These are phyloP conservation scores for Drosophila hamatofila DNA, from an alignment of 2,888 invertebrate genomes.

Conservation along the genomic window DNA sequence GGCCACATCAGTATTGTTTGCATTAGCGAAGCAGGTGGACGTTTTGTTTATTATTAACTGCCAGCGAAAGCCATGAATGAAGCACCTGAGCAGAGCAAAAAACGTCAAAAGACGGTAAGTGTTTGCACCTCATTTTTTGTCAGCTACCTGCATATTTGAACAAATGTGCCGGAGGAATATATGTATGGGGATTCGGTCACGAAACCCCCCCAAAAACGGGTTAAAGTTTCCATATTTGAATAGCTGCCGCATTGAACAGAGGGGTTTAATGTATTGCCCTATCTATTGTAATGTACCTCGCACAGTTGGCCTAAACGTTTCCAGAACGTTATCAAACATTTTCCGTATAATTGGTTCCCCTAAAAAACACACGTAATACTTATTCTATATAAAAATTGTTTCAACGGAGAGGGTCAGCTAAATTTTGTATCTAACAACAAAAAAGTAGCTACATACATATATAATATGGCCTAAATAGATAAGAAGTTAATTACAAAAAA, in stretches of 20 bases:
- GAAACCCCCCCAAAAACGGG: constrained; percentile 12
- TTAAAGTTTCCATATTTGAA: constrained; percentile 34
- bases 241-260: constrained; percentile 57
- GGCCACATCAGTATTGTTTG: constrained; percentile 63
- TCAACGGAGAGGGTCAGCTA: too few species aligned
- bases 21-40: constrained; percentile 44
- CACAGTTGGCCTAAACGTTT: constrained; percentile 17
- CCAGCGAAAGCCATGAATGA: constrained; percentile 68
- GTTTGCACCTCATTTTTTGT: constrained; percentile 9
- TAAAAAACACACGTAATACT: constrained; percentile 6
- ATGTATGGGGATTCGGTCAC: constrained; percentile 28
- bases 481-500: constrained; percentile 11
- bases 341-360: background rate
- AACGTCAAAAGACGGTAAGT: constrained; percentile 80
- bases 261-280: background rate
- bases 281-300: background rate
- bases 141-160: constrained; percentile 52
- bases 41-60: constrained; percentile 32
- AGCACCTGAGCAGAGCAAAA: constrained; percentile 80
- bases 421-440: constrained; percentile 3
- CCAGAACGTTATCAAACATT: constrained; percentile 3
- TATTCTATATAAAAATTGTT: background rate
- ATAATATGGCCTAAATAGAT: constrained; percentile 31
- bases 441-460: too few species aligned
- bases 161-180: constrained; percentile 61